Base-by-base conservation (phyloP, 53 echinoderm and acorn worm genomes). In the Arbacia lixula region DNA sequence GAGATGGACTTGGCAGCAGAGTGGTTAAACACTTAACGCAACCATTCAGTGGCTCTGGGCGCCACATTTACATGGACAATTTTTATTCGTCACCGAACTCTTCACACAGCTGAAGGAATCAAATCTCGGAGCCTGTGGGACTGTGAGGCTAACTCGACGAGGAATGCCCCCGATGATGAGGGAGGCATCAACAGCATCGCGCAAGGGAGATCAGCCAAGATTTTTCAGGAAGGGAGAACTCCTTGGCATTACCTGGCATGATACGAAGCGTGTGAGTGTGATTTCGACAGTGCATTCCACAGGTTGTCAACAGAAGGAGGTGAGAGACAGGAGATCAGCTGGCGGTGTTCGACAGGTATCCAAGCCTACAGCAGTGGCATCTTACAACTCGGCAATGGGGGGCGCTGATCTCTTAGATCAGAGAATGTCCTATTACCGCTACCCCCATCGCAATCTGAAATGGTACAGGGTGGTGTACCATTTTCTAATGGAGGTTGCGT, bases 351-450 rank as follows among this genome's bases (percentile, higher is more conserved):
- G 58, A 1, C 58, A 56, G 36, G 40, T 73, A 10, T 41, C 2
- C 53, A 83, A 83, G 65, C 83, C 83, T 40, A 25, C 21, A 21
- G 42, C 53, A 10, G 64, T 63, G 6, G 63, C 39, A 11, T 43
- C 12, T 46, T 83, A 83, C 83, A 83, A 62, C 83, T 28, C 12
- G 43, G 12, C 41, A 0, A 83, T 83, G 83, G 43, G 66, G 14
- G 83, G 65, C 21, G 65, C 65, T 12, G 83, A 83, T 49, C 25
- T 64, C 10, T 27, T 83, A 4, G 83, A 83, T 41, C 83, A 83
- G 30, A 22, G 61, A 6, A 61, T 62, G 29, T 22, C 27, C 25
- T 37, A 3, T 12, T 83, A 83, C 64, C 42, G 42, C 0, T 41
- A 83, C 42, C 83, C 64, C 1, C 83, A 83, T n/a, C 25, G 34